A percentile compares a stretch with the other conserved stretches of the same genome.
Conservation (phyloP, 2,797 vertebrate species). For the Silurus aristotelis region DNA sequence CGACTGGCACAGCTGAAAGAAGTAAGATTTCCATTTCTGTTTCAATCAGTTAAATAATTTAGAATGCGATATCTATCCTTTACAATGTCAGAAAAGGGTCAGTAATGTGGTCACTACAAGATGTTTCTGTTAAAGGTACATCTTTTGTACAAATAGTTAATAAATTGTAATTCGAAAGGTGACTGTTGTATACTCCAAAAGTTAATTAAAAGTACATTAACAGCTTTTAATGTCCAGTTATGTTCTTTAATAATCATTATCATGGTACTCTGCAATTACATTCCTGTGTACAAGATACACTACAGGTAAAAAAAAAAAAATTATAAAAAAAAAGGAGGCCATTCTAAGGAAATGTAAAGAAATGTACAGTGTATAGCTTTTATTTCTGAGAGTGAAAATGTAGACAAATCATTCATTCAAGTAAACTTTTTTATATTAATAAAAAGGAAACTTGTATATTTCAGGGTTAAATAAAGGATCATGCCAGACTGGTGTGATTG, state of each 20-base stretch:
- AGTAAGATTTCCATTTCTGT: conserved; percentile 57
- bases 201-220: neutral
- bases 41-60: neutral
- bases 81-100: neutral
- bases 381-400: neutral
- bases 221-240: neutral
- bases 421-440: neutral
- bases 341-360: too few relatives aligned
- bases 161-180: neutral
- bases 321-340: too few relatives aligned
- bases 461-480: neutral
- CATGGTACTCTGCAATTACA: neutral
- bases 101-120: too few relatives aligned
- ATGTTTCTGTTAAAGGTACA: neutral
- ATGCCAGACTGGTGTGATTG: neutral
- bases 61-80: neutral
- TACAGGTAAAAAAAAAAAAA: neutral
- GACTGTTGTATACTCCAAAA: too few relatives aligned
- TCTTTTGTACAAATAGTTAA: neutral
- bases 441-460: neutral
- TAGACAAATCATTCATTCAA: neutral
- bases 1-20: conserved; percentile 78
- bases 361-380: neutral
- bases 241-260: neutral
- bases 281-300: neutral